Evolutionary conservation across 2,797 vertebrate genomes (phyloP), one percentile per base, ranked within the genome.

Genomic region (Capromys pilorides): DNA sequence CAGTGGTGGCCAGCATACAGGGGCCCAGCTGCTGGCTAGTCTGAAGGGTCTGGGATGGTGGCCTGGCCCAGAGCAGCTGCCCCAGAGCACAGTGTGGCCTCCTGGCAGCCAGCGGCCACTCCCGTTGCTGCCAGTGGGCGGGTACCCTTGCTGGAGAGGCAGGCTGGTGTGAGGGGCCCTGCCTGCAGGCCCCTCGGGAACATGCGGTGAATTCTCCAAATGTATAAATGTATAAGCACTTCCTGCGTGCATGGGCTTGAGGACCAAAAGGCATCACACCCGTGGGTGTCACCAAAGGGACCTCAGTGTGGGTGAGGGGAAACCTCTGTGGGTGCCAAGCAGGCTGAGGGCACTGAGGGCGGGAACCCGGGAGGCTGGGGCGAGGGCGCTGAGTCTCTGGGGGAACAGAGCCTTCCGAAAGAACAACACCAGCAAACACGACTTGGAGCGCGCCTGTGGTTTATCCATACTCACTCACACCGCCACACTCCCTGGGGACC

Each of bases 361-460:
- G 31, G 22, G 26, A 21, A 28, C 45, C 14, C 33, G 39, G 36
- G 51, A 49, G 41, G 41, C 41, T 28, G 26, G 14, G 75, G 49
- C 24, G 54, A 80, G 78, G 66, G 19, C 13, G 6, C 4, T 13
- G 77, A 49, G 73, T 14, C 41, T 9, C 26, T 2, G 14, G 73
- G 13, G 12, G 33, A 6, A 31, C 73, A 14, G 6, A 6, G 73
- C 24, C 73, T 77, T 49, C 41, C 26, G 1, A 59, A 14, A 64
- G 57, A 93, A 88, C 62, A 73, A 82, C 10, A 54, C 33, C 66
- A 88, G 39, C 41, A 73, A 11, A 61, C 33, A 7, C 33, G 0
- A 0, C 6, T 11, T 12, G 59, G 64, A 39, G 64, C 51, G 19
- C 2, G 14, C 57, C 10, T 54, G 13, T 6, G 0, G 5, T 95